A percentile compares a stretch with the other conserved stretches of the same genome.
Evolutionary conservation across 2,888 invertebrate genomes (phyloP).

Genomic region (Tetragonula carbonaria): DNA sequence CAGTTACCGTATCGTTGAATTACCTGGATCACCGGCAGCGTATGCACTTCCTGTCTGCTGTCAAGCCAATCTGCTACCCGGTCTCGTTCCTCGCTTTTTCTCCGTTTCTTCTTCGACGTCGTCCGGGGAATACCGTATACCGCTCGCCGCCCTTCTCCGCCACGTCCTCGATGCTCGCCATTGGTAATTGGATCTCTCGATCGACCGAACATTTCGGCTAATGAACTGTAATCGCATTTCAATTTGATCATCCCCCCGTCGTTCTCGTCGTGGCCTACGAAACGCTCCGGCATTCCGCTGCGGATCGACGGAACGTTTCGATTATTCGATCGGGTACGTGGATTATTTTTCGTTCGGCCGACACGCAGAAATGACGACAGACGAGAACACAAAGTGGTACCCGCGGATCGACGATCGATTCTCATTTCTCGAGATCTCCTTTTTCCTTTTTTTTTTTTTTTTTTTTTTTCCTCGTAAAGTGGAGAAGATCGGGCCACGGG

Average conservation of each 20-base stretch:
- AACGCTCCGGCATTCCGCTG: slow-evolving; percentile 17
- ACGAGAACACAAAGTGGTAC: background rate
- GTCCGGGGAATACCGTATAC: slow-evolving; percentile 15
- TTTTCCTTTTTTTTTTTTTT: no score
- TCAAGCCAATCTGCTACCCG: slow-evolving; percentile 55
- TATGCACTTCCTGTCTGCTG: slow-evolving; percentile 50
- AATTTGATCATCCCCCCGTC: slow-evolving; percentile 55
- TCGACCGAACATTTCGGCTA: slow-evolving; percentile 63
- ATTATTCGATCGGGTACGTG: slow-evolving; percentile 31
- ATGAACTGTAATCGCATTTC: slow-evolving; percentile 67
- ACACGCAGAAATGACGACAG: no score
- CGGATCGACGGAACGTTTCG: slow-evolving; percentile 41
- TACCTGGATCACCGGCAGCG: slow-evolving; percentile 50
- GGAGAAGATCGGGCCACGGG: no score
- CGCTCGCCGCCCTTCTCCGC: slow-evolving; percentile 26
- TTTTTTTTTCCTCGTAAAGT: no score
- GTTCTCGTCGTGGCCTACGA: slow-evolving; percentile 36
- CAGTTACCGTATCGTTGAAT: slow-evolving; percentile 56
- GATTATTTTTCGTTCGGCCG: slow-evolving; percentile 26
- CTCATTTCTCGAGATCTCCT: no score
- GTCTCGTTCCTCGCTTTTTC: slow-evolving; percentile 34
- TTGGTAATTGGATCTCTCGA: slow-evolving; percentile 63
- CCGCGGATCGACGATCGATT: no score
- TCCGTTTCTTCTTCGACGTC: slow-evolving; percentile 9
- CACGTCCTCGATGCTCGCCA: slow-evolving; percentile 30